phyloP scores from a whole-genome alignment of 2,888 invertebrate genomes.

The Dichetophora obliterata region DNA sequence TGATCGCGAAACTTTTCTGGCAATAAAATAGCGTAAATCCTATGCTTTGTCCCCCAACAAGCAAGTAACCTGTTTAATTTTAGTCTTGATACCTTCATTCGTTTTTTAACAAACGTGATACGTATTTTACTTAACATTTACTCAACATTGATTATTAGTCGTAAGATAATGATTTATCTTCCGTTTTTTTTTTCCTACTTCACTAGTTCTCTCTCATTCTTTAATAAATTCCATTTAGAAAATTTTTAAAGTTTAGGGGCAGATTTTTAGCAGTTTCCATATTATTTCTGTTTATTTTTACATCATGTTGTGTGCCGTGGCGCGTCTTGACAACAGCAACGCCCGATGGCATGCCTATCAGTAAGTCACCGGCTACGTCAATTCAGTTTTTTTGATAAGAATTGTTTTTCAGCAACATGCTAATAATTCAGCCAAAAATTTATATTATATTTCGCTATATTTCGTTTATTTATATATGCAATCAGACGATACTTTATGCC shows the following conservation, averaged over 20 bases:
- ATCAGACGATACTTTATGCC: neutral
- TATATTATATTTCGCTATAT: neutral
- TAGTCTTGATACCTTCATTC: too few species aligned
- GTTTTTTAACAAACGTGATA: too few species aligned
- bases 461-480: neutral
- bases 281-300: neutral
- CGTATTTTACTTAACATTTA: too few species aligned
- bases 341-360: constrained; percentile 8
- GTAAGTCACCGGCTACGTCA: neutral
- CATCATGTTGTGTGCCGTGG: neutral
- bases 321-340: constrained; percentile 25
- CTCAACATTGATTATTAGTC: too few species aligned
- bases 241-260: constrained; percentile 26
- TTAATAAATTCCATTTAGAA: neutral
- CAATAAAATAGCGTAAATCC: too few species aligned
- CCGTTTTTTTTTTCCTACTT: neutral
- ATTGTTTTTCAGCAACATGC: constrained; percentile 5
- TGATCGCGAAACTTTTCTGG: too few species aligned
- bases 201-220: neutral
- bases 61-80: too few species aligned
- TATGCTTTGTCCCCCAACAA: too few species aligned
- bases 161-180: too few species aligned
- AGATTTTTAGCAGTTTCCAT: neutral
- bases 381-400: neutral
- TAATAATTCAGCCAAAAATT: too few species aligned